Evolutionary conservation across 2,797 vertebrate species (phyloP).

Genomic region (Spea hammondii): DNA sequence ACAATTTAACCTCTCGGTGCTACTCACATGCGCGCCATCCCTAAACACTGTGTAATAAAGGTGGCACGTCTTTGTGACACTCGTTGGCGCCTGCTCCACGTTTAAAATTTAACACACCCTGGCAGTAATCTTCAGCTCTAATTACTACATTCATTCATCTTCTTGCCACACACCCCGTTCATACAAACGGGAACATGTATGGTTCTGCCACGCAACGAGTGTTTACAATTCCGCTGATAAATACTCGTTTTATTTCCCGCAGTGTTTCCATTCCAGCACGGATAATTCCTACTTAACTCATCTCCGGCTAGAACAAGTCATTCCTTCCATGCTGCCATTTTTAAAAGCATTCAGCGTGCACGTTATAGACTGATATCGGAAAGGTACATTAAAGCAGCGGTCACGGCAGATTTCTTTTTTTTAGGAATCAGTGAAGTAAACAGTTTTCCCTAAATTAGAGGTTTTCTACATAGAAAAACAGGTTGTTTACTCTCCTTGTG

Average conservation of each 20-base stretch:
- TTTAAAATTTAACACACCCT: constrained; percentile 50
- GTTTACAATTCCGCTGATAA: constrained; percentile 40
- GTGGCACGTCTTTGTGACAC: constrained; percentile 44
- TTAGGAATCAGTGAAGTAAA: too few relatives aligned
- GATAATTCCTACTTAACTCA: too few relatives aligned
- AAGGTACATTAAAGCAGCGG: too few relatives aligned
- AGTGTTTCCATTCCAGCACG: too few relatives aligned
- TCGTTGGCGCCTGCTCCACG: constrained; percentile 17
- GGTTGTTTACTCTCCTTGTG: too few relatives aligned
- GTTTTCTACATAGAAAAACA: too few relatives aligned
- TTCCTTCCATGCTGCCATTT: too few relatives aligned
- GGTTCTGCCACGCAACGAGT: constrained; percentile 41
- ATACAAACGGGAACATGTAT: constrained; percentile 47
- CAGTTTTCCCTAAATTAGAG: too few relatives aligned
- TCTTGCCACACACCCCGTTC: constrained; percentile 43
- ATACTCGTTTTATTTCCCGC: constrained; percentile 18
- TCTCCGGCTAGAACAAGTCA: too few relatives aligned
- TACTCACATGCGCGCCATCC: constrained; percentile 2
- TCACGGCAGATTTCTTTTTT: too few relatives aligned
- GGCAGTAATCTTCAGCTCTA: constrained; percentile 44
- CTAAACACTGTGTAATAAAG: constrained; percentile 22
- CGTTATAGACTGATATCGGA: too few relatives aligned
- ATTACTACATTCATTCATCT: constrained; percentile 49
- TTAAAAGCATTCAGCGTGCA: too few relatives aligned
- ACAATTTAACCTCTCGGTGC: constrained; percentile 36